Conservation (phyloP, 2,113 vertebrate species). For the Ictidomys tridecemlineatus region DNA sequence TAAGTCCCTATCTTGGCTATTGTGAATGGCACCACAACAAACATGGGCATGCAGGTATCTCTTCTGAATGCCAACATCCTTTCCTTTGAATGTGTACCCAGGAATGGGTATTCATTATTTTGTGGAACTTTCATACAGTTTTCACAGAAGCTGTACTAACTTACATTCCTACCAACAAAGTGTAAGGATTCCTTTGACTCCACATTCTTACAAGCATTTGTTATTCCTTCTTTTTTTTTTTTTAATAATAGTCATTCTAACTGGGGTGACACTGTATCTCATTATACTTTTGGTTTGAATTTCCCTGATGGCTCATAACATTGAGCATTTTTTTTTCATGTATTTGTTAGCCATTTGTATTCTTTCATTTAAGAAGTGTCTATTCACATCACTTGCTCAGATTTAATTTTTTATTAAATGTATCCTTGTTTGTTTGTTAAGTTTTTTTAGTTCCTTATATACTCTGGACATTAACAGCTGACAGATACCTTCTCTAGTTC, state of each 20-base stretch:
- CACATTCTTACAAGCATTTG: not conserved
- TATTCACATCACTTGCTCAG: not conserved
- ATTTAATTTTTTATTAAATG: not conserved
- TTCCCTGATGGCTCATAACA: not conserved
- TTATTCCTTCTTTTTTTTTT: not conserved
- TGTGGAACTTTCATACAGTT: not conserved
- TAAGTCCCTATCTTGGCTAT: not conserved
- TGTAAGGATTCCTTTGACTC: not conserved
- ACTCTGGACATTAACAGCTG: not conserved
- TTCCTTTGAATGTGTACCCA: not conserved
- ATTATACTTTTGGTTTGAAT: not conserved
- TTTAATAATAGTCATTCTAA: no score
- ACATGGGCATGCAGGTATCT: not conserved
- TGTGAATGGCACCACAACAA: not conserved
- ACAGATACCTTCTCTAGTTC: not conserved
- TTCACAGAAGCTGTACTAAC: not conserved
- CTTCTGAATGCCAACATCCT: not conserved
- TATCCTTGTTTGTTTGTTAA: no score
- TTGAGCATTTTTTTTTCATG: not conserved
- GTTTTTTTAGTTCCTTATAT: not conserved
- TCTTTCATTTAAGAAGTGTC: not conserved
- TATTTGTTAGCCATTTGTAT: not conserved
- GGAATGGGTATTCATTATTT: not conserved
- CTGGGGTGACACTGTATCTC: not conserved
- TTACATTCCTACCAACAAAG: not conserved